A percentile compares a stretch with the other conserved stretches of the same genome.
phyloP scores from a whole-genome alignment of 1,140 invertebrate genomes.

The Branchinecta lynchi region DNA sequence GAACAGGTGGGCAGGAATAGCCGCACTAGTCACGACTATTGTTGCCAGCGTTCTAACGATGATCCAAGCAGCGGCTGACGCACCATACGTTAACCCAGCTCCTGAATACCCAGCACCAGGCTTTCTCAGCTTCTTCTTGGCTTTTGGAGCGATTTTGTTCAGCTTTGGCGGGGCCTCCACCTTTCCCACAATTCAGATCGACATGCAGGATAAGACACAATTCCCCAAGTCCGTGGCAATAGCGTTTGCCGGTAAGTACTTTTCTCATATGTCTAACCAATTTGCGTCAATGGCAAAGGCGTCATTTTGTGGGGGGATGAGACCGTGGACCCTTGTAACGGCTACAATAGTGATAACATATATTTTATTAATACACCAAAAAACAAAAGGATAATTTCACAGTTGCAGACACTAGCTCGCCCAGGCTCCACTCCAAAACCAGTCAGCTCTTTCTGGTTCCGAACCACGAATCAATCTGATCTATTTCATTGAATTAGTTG shows the following conservation, averaged over 20 bases:
- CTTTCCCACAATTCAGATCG: constrained; percentile 53
- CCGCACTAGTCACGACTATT: constrained; percentile 40
- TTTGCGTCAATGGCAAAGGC: too few species aligned
- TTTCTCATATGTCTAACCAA: not conserved
- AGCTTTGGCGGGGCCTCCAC: constrained; percentile 48
- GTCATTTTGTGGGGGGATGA: too few species aligned
- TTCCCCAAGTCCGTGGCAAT: constrained; percentile 38
- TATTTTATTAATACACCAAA: too few species aligned
- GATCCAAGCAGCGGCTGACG: constrained; percentile 36
- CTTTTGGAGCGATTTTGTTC: constrained; percentile 47
- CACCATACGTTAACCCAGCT: constrained; percentile 27
- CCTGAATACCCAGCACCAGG: constrained; percentile 24
- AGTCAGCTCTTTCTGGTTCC: too few species aligned
- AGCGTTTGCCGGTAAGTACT: constrained; percentile 36
- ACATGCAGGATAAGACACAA: constrained; percentile 42
- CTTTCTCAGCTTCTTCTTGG: constrained; percentile 39
- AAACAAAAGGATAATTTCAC: too few species aligned
- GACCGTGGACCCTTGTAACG: too few species aligned
- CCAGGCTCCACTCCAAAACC: too few species aligned
- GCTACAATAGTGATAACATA: too few species aligned
- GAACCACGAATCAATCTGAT: too few species aligned
- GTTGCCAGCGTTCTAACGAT: constrained; percentile 42
- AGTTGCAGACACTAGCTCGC: too few species aligned
- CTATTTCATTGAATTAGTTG: too few species aligned
- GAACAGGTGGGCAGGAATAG: constrained; percentile 36